Base-by-base conservation (phyloP, 2,888 invertebrate species). In the Rhingia rostrata region DNA sequence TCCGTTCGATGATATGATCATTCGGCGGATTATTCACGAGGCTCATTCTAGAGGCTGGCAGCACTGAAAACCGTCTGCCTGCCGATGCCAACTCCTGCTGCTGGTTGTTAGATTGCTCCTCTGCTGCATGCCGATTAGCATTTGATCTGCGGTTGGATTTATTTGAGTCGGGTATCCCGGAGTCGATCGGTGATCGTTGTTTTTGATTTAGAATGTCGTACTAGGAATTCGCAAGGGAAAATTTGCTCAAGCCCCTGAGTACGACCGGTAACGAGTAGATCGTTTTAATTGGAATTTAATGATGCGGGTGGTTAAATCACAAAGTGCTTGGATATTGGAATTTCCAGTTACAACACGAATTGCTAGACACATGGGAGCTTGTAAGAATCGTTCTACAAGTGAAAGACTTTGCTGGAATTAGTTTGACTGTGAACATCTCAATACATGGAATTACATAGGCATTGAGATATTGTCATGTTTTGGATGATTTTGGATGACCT, bases 1-100 rank as follows among this genome's bases (percentile, higher is more conserved):
- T 86, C 66, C 77, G 80, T 45, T 60, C 66, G 63, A 66, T 63
- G 82, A 74, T 85, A 85, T 74, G 84, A 86, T 86, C 86, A 81
- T 77, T 73, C 51, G 53, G 70, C 35, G 74, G 84, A 84, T 84
- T 85, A 86, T 86, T 84, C 84, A 86, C 79, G 84, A 86, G 67
- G 39, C 69, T 79, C 72, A 47, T 37, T 66, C 60, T 75, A 53
- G 69, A 30, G 53, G 61, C 30, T n/a, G 58, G 56, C 66, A 53
- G 49, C 63, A 35, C 49, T 75, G 61, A 61, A 63, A 12, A 22
- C 41, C 30, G 37, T 45, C 53, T 22, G 22, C 22, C 22, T 22
- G 22, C 22, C 22, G 22, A 39, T 37, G 39, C 51, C 10, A 35
- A 4, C 22, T 32, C 22, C 22, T 10, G 22, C 3, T 10, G 5